Percentiles rank a stretch among this genome's conserved stretches.
Evolutionary conservation across 1,140 invertebrate species (phyloP).

Genomic region (Cecropterus lyciades): DNA sequence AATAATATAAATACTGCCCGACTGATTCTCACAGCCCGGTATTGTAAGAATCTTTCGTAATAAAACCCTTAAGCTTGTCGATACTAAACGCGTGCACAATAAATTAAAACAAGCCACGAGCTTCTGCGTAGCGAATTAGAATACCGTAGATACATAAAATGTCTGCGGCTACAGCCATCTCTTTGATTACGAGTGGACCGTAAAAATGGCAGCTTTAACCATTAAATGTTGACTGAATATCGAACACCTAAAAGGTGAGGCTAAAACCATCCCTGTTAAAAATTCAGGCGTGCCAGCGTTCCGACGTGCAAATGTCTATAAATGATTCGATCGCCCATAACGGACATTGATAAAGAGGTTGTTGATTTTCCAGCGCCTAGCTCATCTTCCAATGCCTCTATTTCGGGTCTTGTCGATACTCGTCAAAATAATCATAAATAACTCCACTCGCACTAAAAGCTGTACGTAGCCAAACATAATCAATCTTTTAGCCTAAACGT

Average conservation of each 20-base stretch:
- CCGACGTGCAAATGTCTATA: constrained; percentile 8
- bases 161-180: too few species aligned
- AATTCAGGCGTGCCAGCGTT: constrained; percentile 3
- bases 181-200: too few species aligned
- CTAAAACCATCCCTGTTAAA: not conserved
- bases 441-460: constrained; percentile 33
- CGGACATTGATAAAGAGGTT: constrained; percentile 35
- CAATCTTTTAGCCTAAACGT: constrained; percentile 38
- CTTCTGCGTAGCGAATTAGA: too few species aligned
- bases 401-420: constrained; percentile 37
- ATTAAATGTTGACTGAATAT: too few species aligned
- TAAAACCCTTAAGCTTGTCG: too few species aligned
- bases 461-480: constrained; percentile 30
- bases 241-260: not conserved
- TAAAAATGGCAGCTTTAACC: too few species aligned
- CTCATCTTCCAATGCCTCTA: constrained; percentile 7
- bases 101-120: too few species aligned
- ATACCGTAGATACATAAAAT: too few species aligned
- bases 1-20: too few species aligned
- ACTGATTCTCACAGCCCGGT: too few species aligned
- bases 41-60: too few species aligned
- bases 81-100: too few species aligned
- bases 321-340: constrained; percentile 24
- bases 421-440: constrained; percentile 41
- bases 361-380: constrained; percentile 26